phyloP scores from a whole-genome alignment of 2,888 invertebrate genomes.

The Tetragonisca angustula region DNA sequence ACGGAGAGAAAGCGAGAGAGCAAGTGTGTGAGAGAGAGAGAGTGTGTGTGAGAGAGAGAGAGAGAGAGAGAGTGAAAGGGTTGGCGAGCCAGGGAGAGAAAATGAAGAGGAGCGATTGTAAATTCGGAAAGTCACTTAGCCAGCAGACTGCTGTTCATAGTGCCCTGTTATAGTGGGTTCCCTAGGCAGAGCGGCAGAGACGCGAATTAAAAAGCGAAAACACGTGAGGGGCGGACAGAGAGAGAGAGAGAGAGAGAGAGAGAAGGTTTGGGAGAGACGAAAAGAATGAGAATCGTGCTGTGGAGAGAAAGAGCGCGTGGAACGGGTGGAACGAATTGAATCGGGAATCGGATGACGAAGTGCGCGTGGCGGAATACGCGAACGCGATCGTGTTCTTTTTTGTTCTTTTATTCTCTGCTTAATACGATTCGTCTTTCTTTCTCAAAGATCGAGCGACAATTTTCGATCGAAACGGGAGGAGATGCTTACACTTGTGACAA shows the following conservation, averaged over 20 bases:
- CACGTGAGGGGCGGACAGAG: conserved; percentile 17
- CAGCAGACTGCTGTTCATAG: conserved; percentile 84
- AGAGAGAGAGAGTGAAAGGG: conserved; percentile 39
- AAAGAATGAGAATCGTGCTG: not conserved
- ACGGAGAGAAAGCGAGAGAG: not conserved
- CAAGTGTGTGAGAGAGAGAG: conserved; percentile 21
- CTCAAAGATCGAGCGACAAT: not conserved
- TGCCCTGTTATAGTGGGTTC: conserved; percentile 84
- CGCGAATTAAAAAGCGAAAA: conserved; percentile 56
- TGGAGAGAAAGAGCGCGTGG: not conserved
- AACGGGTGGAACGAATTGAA: not conserved
- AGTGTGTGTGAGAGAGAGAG: conserved; percentile 3
- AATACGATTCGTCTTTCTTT: no score
- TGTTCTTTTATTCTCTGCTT: no score
- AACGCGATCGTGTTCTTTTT: not conserved
- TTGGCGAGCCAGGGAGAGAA: conserved; percentile 54
- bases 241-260: not conserved
- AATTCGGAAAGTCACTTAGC: conserved; percentile 83
- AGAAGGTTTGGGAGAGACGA: not conserved
- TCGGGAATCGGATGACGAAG: conserved; percentile 5
- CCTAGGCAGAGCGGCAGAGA: conserved; percentile 80
- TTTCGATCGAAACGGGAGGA: not conserved
- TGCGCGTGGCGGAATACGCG: not conserved
- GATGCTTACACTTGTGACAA: not conserved
- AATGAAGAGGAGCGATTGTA: conserved; percentile 78